A percentile compares a stretch with the other conserved stretches of the same genome.
phyloP scores from a whole-genome alignment of 2,888 invertebrate genomes.

The Ophion ventricosus region DNA sequence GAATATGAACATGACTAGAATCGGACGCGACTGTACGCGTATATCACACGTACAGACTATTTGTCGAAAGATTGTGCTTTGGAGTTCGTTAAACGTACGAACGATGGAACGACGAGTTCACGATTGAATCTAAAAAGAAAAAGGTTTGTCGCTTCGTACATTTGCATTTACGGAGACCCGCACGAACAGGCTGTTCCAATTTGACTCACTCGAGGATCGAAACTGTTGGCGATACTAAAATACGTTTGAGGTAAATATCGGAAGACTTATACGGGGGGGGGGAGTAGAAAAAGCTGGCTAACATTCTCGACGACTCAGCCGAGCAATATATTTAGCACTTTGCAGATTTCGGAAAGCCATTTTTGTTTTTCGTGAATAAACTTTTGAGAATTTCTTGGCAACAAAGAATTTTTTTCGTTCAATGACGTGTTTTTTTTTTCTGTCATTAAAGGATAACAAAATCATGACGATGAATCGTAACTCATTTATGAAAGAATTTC shows the following conservation, averaged over 20 bases:
- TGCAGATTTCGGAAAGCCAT: no score
- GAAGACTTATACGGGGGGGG: no score
- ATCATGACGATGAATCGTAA: no score
- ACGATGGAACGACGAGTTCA: background rate
- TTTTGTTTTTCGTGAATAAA: no score
- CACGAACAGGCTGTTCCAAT: background rate
- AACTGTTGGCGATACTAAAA: background rate
- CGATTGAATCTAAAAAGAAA: slow-evolving; percentile 25
- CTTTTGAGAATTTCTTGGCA: no score
- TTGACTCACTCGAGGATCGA: background rate
- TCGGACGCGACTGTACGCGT: background rate
- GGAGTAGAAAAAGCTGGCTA: no score
- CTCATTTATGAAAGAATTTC: no score
- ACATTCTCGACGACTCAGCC: no score
- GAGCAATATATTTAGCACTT: no score
- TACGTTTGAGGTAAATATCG: background rate
- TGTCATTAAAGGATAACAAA: no score
- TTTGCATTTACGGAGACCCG: background rate
- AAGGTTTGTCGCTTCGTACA: background rate
- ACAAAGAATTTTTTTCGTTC: no score
- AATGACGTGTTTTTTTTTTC: no score
- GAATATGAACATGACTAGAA: slow-evolving; percentile 22
- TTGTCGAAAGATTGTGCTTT: slow-evolving; percentile 14
- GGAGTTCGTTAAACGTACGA: background rate
- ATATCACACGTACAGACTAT: background rate